Percentiles rank a stretch among this genome's conserved stretches.
These are phyloP conservation scores for Monopis laevigella DNA, from an alignment of 2,888 invertebrate genomes.

Conservation along the genomic window DNA sequence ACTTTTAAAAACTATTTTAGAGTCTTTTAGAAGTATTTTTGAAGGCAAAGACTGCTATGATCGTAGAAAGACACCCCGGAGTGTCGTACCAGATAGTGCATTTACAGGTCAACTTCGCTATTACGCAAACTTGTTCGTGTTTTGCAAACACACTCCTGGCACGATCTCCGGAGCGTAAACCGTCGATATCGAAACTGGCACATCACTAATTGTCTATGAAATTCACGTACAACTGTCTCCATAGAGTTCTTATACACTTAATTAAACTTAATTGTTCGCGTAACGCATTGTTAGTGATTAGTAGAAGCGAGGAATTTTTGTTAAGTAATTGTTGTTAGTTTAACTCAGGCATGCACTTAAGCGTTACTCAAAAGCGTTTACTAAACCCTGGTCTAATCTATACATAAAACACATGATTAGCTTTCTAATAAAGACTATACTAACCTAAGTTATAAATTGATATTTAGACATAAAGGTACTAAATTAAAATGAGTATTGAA, in stretches of 20 bases:
- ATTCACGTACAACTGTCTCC: constrained; percentile 24
- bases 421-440: too few relatives aligned
- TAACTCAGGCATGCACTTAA: too few relatives aligned
- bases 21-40: neutral
- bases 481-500: too few relatives aligned
- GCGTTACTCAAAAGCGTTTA: too few relatives aligned
- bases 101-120: constrained; percentile 84
- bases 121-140: constrained; percentile 61
- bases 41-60: constrained; percentile 25
- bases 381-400: too few relatives aligned
- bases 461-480: too few relatives aligned
- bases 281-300: constrained; percentile 3
- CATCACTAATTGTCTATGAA: constrained; percentile 52
- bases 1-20: neutral
- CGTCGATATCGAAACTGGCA: constrained; percentile 39
- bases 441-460: too few relatives aligned
- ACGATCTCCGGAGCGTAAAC: constrained; percentile 84
- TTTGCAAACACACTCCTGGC: constrained; percentile 99
- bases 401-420: too few relatives aligned
- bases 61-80: constrained; percentile 70
- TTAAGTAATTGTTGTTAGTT: too few relatives aligned
- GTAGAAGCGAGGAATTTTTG: constrained; percentile 6
- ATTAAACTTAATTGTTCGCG: neutral
- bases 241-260: constrained; percentile 33
- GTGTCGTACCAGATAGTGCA: constrained; percentile 99